Percentiles rank a stretch among this genome's conserved stretches.
Evolutionary conservation across 2,113 vertebrate genomes (phyloP).

Genomic region (Cheirogaleus medius): DNA sequence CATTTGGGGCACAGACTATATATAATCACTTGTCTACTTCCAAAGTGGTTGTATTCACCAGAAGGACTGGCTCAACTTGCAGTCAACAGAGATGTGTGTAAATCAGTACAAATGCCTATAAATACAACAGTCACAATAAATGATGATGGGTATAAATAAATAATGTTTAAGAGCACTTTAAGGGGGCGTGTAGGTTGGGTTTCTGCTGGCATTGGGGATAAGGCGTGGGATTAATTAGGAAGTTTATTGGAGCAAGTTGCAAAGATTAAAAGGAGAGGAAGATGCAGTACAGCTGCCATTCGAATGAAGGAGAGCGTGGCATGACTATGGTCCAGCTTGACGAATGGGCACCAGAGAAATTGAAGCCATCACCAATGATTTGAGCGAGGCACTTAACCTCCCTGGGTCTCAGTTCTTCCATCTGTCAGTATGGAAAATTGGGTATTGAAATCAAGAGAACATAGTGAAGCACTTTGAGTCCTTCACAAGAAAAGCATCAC

Average conservation of each 20-base stretch:
- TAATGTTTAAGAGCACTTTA: not conserved
- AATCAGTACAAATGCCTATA: constrained; percentile 18
- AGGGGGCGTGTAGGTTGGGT: not conserved
- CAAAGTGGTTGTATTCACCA: not conserved
- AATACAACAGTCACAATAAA: constrained; percentile 25
- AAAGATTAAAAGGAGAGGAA: constrained; percentile 16
- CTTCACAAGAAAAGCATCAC: not conserved
- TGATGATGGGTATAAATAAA: constrained; percentile 36
- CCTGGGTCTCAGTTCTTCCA: not conserved
- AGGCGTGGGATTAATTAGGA: constrained; percentile 30
- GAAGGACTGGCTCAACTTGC: not conserved
- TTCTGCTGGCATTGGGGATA: not conserved
- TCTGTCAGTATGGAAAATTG: constrained; percentile 47
- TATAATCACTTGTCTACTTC: not conserved
- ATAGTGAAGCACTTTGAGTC: not conserved
- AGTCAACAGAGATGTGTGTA: not conserved
- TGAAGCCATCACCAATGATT: constrained; percentile 20
- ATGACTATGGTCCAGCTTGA: not conserved
- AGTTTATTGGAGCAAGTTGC: constrained; percentile 3
- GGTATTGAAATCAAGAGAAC: constrained; percentile 30
- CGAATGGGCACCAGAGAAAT: not conserved
- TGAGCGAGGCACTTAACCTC: constrained; percentile 32
- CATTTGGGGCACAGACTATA: not conserved
- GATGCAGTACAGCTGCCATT: not conserved
- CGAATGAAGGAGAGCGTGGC: not conserved